Percentiles rank a stretch among this genome's conserved stretches.
phyloP scores from a whole-genome alignment of 2,888 invertebrate species.

The Ecliptopera silaceata region DNA sequence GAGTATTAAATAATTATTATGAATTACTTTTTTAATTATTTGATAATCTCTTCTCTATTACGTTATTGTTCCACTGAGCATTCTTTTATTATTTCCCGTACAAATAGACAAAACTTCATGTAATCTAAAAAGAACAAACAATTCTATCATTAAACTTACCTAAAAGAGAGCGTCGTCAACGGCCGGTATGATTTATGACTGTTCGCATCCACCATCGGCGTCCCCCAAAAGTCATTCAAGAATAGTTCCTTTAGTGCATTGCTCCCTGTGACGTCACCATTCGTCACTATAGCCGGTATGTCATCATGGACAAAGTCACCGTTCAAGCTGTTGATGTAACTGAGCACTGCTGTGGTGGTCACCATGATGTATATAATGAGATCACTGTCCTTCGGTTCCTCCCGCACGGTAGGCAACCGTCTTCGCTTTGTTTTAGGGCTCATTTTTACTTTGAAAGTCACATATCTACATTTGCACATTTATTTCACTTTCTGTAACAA shows the following conservation, averaged over 20 bases:
- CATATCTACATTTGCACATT: slow-evolving; percentile 78
- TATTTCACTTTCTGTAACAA: slow-evolving; percentile 60
- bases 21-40: too few species aligned
- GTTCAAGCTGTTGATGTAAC: slow-evolving; percentile 88
- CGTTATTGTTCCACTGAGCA: too few species aligned
- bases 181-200: slow-evolving; percentile 96
- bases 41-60: too few species aligned
- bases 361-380: slow-evolving; percentile 85
- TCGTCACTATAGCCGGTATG: slow-evolving; percentile 91
- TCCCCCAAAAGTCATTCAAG: slow-evolving; percentile 94
- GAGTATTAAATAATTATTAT: too few species aligned
- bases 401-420: slow-evolving; percentile 67
- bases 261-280: slow-evolving; percentile 89
- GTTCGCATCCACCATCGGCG: slow-evolving; percentile 89
- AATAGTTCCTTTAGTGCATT: slow-evolving; percentile 86
- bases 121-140: neutral
- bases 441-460: slow-evolving; percentile 57
- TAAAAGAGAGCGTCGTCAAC: slow-evolving; percentile 86
- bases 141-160: slow-evolving; percentile 82
- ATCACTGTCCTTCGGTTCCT: slow-evolving; percentile 70
- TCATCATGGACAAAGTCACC: slow-evolving; percentile 96
- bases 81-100: too few species aligned
- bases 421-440: slow-evolving; percentile 74
- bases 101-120: too few species aligned
- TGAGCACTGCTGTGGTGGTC: slow-evolving; percentile 85